Evolutionary conservation across 2,113 vertebrate genomes (phyloP), one percentile per base, ranked within the genome.

Genomic region (Malurus cyaneus): DNA sequence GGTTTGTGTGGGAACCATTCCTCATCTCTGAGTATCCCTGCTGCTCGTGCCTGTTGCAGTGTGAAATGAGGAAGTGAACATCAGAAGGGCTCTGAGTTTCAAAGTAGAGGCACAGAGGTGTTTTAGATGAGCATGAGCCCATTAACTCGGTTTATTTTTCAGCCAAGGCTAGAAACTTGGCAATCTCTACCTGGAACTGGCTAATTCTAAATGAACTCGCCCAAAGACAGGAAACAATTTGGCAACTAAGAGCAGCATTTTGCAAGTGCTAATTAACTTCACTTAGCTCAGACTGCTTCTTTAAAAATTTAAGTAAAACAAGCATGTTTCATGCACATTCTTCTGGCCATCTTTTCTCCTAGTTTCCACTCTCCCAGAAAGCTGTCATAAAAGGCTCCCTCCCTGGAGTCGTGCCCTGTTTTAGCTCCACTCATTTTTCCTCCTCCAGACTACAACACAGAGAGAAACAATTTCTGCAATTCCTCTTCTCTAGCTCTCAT

Each of bases 271-370:
- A 89, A 95, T 96, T 95, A 96, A 80, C 50, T 57, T 31, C 80
- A 44, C 54, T 88, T 26, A n/a, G n/a, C n/a, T n/a, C n/a, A n/a
- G n/a, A n/a, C n/a, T n/a, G n/a, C n/a, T n/a, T n/a, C n/a, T n/a
- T n/a, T n/a, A n/a, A n/a, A n/a, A n/a, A n/a, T n/a, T n/a, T n/a
- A 36, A 86, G 62, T 86, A 94, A 95, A 95, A 95, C 89, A 94
- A 95, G 93, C 50, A 77, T 77, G 39, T 93, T 88, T 92, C 66
- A 53, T 25, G 44, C 42, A 83, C 62, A 62, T 80, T 95, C 62
- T 95, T 82, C 79, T 94, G 88, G 85, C 70, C 79, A 88, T 92
- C 88, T 90, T 94, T 94, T 93, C 79, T 88, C 57, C 54, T 69
- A 56, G 54, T 69, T 96, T 89, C 81, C 71, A 93, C 79, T 92